Evolutionary conservation across 2,113 vertebrate species (phyloP).

Genomic region (Perca schrenkii): DNA sequence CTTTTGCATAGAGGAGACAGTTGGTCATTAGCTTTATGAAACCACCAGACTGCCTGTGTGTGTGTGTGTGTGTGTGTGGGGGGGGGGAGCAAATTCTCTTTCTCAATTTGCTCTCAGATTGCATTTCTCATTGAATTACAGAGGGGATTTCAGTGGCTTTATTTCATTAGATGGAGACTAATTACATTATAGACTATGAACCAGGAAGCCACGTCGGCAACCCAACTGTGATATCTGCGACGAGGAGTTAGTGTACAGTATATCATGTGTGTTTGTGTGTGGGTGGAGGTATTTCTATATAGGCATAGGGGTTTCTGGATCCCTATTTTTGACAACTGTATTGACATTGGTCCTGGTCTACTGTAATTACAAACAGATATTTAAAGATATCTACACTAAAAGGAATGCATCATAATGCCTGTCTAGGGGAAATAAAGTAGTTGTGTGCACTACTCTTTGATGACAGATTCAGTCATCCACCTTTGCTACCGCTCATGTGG

Average conservation of each 20-base stretch:
- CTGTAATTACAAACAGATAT: neutral
- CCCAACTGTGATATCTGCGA: conserved; percentile 14
- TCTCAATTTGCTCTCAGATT: conserved; percentile 19
- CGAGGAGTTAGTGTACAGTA: conserved; percentile 7
- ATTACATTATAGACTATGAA: conserved; percentile 54
- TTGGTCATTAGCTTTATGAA: conserved; percentile 7
- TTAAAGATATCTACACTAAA: neutral
- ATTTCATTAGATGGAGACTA: conserved; percentile 57
- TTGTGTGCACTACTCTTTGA: neutral
- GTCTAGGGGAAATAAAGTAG: neutral
- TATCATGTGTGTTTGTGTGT: neutral
- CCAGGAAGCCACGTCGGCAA: conserved; percentile 7
- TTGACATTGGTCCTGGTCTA: neutral
- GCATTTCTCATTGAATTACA: conserved; percentile 53
- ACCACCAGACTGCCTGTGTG: neutral
- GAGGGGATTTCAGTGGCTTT: conserved; percentile 43
- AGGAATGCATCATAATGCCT: neutral
- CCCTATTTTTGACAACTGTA: neutral
- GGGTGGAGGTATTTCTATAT: conserved; percentile 4
- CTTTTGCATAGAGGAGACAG: conserved; percentile 6
- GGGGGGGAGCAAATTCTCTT: no score
- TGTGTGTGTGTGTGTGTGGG: neutral
- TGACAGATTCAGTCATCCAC: neutral
- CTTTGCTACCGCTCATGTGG: neutral
- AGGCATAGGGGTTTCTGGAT: neutral